A percentile compares a stretch with the other conserved stretches of the same genome.
Evolutionary conservation across 1,140 invertebrate genomes (phyloP).

Genomic region (Akabosia matsudoensis): DNA sequence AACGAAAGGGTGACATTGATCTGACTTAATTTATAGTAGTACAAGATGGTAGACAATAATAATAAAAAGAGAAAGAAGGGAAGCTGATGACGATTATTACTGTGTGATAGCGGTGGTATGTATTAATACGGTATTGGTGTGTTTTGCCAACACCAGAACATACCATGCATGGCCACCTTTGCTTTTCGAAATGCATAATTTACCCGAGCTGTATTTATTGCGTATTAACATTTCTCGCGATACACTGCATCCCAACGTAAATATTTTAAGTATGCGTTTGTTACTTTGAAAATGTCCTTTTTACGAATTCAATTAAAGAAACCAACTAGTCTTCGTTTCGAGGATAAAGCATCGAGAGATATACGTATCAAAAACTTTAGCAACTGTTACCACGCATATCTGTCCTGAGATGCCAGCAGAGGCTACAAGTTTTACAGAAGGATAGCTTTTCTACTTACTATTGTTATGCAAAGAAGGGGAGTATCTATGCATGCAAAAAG

Average conservation of each 20-base stretch:
- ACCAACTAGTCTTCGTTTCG: no score
- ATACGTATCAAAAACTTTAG: not conserved
- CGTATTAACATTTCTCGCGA: not conserved
- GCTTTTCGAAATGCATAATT: not conserved
- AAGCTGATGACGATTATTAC: no score
- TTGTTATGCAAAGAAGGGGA: not conserved
- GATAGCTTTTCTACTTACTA: no score
- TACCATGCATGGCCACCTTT: no score
- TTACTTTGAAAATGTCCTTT: not conserved
- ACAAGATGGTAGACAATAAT: not conserved
- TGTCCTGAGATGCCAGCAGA: not conserved
- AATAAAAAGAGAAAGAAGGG: not conserved
- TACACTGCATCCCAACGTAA: not conserved
- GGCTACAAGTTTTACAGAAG: no score
- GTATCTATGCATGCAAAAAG: not conserved
- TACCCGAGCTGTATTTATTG: not conserved
- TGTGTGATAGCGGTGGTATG: no score
- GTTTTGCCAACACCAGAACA: not conserved
- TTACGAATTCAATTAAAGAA: not conserved
- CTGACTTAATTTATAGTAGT: conserved; percentile 17
- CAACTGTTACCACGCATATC: not conserved
- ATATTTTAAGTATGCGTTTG: not conserved
- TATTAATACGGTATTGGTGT: not conserved
- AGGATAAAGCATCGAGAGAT: not conserved
- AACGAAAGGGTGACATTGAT: conserved; percentile 24